Evolutionary conservation across 2,113 vertebrate species (phyloP).

Genomic region (Anoura caudifer): DNA sequence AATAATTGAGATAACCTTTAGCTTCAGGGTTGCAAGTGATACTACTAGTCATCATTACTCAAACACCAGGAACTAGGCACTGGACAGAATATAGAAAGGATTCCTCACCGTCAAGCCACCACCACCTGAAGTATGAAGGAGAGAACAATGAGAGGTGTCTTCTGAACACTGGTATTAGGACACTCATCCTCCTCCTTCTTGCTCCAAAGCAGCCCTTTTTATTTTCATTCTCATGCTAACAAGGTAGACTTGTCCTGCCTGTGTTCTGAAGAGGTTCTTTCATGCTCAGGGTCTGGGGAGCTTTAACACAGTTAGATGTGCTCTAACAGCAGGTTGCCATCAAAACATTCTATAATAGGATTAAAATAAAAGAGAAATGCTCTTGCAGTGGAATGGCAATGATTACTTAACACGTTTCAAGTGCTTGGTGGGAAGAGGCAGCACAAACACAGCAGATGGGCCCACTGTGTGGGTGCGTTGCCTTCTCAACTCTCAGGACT

Average conservation of each 20-base stretch:
- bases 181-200: not conserved
- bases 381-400: slow-evolving; percentile 58
- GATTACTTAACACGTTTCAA: slow-evolving; percentile 61
- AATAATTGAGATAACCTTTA: slow-evolving; percentile 41
- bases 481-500: slow-evolving; percentile 7
- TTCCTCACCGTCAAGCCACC: not conserved
- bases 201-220: slow-evolving; percentile 33
- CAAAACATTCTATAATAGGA: slow-evolving; percentile 74
- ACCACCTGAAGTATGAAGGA: not conserved
- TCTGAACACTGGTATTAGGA: slow-evolving; percentile 56
- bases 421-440: slow-evolving; percentile 48
- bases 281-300: slow-evolving; percentile 77
- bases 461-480: slow-evolving; percentile 33
- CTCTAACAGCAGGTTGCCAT: slow-evolving; percentile 73
- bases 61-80: not conserved
- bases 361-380: slow-evolving; percentile 76
- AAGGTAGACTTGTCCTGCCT: slow-evolving; percentile 74
- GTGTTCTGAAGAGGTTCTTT: slow-evolving; percentile 79
- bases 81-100: not conserved
- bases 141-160: slow-evolving; percentile 36
- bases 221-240: slow-evolving; percentile 76
- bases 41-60: not conserved
- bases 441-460: slow-evolving; percentile 33
- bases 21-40: slow-evolving; percentile 46
- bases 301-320: slow-evolving; percentile 79